Base-by-base conservation (phyloP, 2,113 vertebrate genomes). In the Malurus cyaneus region DNA sequence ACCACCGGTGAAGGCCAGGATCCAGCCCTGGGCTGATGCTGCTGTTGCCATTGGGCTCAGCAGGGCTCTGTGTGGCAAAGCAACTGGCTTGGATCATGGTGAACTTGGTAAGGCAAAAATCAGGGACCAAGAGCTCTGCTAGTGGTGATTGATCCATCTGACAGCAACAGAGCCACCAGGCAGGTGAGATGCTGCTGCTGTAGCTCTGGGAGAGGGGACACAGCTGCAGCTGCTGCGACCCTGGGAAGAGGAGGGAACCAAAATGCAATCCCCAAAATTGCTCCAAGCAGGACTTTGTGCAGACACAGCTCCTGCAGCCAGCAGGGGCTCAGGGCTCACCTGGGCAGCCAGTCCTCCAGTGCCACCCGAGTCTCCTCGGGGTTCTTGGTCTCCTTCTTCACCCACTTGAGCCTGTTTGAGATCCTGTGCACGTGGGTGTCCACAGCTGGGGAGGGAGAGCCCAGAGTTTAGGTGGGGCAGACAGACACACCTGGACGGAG, bases 381-480 rank as follows among this genome's bases (percentile, higher is more conserved):
- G 93, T 94, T 88, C 92, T 96, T 99, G 64, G 98, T 99, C 23
- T 91, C 79, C 54, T 97, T 98, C 96, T 89, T 98, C 78, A 98
- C 97, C 99, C 99, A 99, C 80, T 97, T 90, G 83, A 99, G 97
- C 44, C 99, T 97, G 94, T 99, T 99, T 8, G 98, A 93, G 76
- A 99, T 99, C 59, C 99, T 98, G 96, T 99, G 99, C 66, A 99
- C 99, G 0, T 99, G 99, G 26, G 99, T 99, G 97, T 99, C 99
- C 96, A 99, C 99, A 18, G 99, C 99, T 99, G 84, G 78, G 67
- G 53, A 89, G 85, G 93, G 91, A 96, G 90, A 87, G 73, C 46
- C 34, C 73, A 81, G 80, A 96, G 73, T 80, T 96, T 64, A 93
- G 91, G 59, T 62, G 49, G 19, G 67, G 56, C 67, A 93, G 82